Evolutionary conservation across 2,113 vertebrate species (phyloP), one percentile per base, ranked within the genome.

Genomic region (Balaenoptera acutorostrata): DNA sequence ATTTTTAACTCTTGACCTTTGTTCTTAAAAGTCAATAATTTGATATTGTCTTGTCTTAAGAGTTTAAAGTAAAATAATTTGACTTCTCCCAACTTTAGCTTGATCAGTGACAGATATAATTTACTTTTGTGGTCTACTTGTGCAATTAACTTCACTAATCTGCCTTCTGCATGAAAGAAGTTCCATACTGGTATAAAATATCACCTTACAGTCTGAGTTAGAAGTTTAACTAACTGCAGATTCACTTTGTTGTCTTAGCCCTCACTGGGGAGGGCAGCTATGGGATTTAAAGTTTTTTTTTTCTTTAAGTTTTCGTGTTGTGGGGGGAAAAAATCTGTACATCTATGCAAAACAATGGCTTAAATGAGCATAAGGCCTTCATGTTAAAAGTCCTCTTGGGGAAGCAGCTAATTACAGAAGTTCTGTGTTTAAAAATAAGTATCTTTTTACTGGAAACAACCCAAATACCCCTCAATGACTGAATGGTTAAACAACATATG

Each of bases 51-150:
- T 94, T 23, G 63, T 91, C 27, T 78, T 90, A 78, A 88, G 81
- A 27, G 6, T 86, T 91, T 93, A 84, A 90, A 89, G 39, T 93
- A 63, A 64, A 78, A 5, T 75, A 59, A 88, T 78, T 90, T 82
- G n/a, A 93, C 36, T 88, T 94, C 41, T 83, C 23, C 20, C 33
- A 92, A 25, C 49, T 82, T 88, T 63, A 78, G 63, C 95, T 97
- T 90, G 41, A 74, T 66, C 23, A 93, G 2, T 92, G 21, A 84
- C 36, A 90, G n/a, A 61, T 92, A 12, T 33, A 93, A 88, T 57
- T 94, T 89, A 74, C 66, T 75, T 96, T 96, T 88, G 25, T 96
- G 64, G 46, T 4, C 39, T 94, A 64, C 29, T 66, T 96, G n/a
- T 96, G 27, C 75, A 75, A 0, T 93, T 96, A 84, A 29, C 44